A percentile compares a stretch with the other conserved stretches of the same genome.
These are phyloP conservation scores for Bombus fervidus DNA, from an alignment of 1,140 invertebrate genomes.

Conservation along the genomic window DNA sequence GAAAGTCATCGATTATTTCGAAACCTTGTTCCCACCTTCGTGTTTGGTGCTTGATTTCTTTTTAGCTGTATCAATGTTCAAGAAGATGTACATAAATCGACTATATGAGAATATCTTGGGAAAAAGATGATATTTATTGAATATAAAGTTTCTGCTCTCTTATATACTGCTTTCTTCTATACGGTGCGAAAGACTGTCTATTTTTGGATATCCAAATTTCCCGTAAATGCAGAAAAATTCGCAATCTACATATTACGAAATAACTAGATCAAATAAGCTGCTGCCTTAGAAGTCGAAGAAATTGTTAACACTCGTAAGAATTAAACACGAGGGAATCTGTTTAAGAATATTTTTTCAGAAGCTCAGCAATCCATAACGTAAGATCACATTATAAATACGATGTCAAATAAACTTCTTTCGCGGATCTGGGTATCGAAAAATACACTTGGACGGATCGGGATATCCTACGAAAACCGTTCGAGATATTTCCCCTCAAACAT, in stretches of 20 bases:
- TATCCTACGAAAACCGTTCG: not conserved
- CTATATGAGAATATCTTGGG: no score
- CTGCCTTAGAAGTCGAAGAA: not conserved
- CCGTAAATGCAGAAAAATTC: no score
- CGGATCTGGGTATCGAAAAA: not conserved
- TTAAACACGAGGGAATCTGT: not conserved
- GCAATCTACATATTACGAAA: no score
- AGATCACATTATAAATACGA: not conserved
- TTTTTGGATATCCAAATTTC: no score
- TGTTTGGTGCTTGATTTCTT: fast-evolving
- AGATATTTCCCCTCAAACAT: not conserved
- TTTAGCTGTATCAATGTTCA: no score
- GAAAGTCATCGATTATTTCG: no score
- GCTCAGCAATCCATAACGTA: not conserved
- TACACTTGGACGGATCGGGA: not conserved
- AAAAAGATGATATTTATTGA: no score
- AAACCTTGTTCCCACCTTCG: no score
- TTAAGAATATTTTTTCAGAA: not conserved
- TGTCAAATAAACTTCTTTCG: not conserved
- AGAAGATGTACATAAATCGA: no score
- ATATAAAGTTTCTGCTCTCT: no score
- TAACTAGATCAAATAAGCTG: not conserved
- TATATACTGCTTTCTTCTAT: no score
- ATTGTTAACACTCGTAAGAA: not conserved
- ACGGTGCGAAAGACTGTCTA: no score